Evolutionary conservation across 1,140 invertebrate genomes (phyloP), one percentile per base, ranked within the genome.

Genomic region (Tetragnatha versicolor): DNA sequence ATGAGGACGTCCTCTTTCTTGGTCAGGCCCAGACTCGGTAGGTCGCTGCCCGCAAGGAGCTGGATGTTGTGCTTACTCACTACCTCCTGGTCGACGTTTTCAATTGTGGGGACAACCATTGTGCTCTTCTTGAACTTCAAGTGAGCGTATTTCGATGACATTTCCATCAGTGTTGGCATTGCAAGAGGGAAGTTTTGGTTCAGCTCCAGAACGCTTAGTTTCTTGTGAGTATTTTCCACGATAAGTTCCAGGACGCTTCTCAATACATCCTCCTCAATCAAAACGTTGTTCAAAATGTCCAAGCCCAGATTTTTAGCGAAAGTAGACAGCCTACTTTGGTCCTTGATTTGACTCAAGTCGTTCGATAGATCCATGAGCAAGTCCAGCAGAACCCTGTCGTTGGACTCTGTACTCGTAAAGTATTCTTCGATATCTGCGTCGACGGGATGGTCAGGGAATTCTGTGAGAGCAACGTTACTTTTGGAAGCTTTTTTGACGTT

Each of bases 191-290:
- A 47, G 14, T 35, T 25, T 1, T 42, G 25, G 47, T 45, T 65
- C 4, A 76, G 29, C 33, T 81, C 81, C 14, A 77, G 2, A 2
- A 81, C 60, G 58, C 22, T 81, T 10, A 81, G 17, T 17, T 72
- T 81, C 9, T 66, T 66, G 27, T 47, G 53, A 17, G 25, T 70
- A 49, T 82, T 82, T 29, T 82, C 81, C 4, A 49, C 7, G 20
- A 82, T 70, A 27, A 80, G 53, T 14, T 82, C 81, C 17, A 82
- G n/a, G 20, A 80, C 55, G 4, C 69, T 55, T 42, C 81, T 22
- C 22, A 75, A n/a, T 1, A 61, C 29, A 69, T 66, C 37, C 58
- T 66, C 55, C 14, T 78, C 37, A 5, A 69, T 1, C 22, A 79
- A 5, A 4, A 27, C 7, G n/a, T 14, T 58, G 53, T 79, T 68